Percentiles rank a stretch among this genome's conserved stretches.
These are phyloP conservation scores for Coregonus ussuriensis DNA, from an alignment of 2,797 vertebrate genomes.

Conservation along the genomic window DNA sequence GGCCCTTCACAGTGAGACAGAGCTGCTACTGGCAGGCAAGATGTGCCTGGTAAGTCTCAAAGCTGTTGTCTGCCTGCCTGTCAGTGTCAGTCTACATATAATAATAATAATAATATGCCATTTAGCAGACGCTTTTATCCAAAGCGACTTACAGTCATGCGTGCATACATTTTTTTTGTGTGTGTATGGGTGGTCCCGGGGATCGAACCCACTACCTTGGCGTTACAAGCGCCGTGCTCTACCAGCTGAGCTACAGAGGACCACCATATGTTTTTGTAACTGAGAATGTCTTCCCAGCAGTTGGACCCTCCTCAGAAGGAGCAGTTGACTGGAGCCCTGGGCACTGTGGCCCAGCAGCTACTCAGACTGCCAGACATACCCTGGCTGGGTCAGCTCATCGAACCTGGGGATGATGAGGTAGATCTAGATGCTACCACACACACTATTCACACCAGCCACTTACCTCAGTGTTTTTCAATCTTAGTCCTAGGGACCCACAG, in stretches of 20 bases:
- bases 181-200: no score
- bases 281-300: slow-evolving; percentile 73
- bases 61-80: not conserved
- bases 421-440: not conserved
- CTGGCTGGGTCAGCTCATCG: slow-evolving; percentile 84
- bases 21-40: slow-evolving; percentile 88
- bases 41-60: slow-evolving; percentile 87
- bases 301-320: slow-evolving; percentile 92
- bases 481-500: no score
- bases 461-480: no score
- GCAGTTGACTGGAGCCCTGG: slow-evolving; percentile 80
- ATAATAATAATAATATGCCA: no score
- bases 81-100: not conserved
- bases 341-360: slow-evolving; percentile 83
- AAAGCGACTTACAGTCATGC: no score
- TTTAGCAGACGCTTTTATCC: no score
- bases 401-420: slow-evolving; percentile 89
- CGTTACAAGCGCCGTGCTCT: no score
- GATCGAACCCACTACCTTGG: no score
- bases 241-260: no score
- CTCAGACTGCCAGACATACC: slow-evolving; percentile 82
- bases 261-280: not conserved
- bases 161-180: no score
- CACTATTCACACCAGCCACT: no score
- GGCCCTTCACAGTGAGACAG: slow-evolving; percentile 92